Evolutionary conservation across 2,888 invertebrate genomes (phyloP), one percentile per base, ranked within the genome.

Genomic region (Aphodius sticticus): DNA sequence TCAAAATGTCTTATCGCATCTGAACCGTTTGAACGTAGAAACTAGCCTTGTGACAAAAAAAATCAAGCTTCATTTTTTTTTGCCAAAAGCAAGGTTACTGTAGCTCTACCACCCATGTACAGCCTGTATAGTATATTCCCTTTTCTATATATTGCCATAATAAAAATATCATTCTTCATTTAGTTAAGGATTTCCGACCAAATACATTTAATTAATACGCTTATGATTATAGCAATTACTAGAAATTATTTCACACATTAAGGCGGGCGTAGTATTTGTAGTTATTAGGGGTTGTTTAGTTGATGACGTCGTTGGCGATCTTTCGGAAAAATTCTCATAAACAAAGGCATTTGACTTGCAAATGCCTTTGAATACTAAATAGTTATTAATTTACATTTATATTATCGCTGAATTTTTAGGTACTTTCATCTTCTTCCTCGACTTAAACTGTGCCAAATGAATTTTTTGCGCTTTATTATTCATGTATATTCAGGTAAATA

Each of bases 311-410:
- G 7, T 26, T 26, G 26, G 4, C 12, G 12, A 53, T 53, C 53
- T 12, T 12, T 12, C 53, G 75, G 69, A 78, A 76, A 81, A 74
- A 74, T 26, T 35, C 74, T 15, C 12, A 81, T 77, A 81, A 77
- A 81, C 78, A 78, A 75, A 75, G 38, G 70, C 77, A 81, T 81
- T 81, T 81, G 81, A 82, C 81, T 81, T 82, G 82, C 82, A 82
- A 81, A 82, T 82, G 77, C 70, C 76, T 81, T 81, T 81, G 82
- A 82, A 82, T 82, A 82, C 80, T 79, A 81, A 82, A 81, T 79
- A 81, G 80, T 80, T 79, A 77, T 78, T 81, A 82, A 81, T 81
- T 81, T 80, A 79, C 80, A 76, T 80, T 80, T 82, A 79, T 78
- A 81, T 81, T 81, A 81, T 81, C 79, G 81, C 76, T 74, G 77